These are phyloP conservation scores for Scrobipalpa costella DNA, from an alignment of 2,888 invertebrate genomes.

Conservation along the genomic window DNA sequence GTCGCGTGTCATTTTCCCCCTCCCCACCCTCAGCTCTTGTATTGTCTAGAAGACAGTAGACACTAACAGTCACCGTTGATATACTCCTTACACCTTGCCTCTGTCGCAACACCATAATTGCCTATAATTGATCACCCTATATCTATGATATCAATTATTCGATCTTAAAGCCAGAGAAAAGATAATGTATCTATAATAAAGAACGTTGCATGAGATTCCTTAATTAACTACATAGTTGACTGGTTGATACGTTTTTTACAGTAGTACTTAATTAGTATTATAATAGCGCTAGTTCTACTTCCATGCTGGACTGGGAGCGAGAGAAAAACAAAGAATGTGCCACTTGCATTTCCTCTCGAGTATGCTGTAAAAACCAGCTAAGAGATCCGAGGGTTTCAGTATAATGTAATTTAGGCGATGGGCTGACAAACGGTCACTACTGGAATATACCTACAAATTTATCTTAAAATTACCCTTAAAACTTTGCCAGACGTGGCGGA, in stretches of 20 bases:
- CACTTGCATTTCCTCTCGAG: too few species aligned
- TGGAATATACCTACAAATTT: too few species aligned
- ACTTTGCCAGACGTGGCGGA: too few species aligned
- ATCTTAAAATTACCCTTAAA: too few species aligned
- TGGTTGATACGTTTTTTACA: conserved; percentile 16
- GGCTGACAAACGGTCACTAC: too few species aligned
- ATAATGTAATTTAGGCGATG: too few species aligned
- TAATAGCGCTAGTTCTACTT: not conserved
- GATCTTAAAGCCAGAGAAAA: conserved; percentile 21
- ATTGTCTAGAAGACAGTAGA: conserved; percentile 7
- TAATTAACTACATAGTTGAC: conserved; percentile 17
- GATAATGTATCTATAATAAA: conserved; percentile 25
- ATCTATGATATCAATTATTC: conserved; percentile 21
- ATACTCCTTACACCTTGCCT: conserved; percentile 18
- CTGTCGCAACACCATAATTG: conserved; percentile 21
- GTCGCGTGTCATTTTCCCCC: conserved; percentile 40
- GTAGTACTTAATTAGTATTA: not conserved
- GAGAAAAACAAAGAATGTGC: too few species aligned
- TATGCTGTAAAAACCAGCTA: too few species aligned
- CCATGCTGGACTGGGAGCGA: too few species aligned
- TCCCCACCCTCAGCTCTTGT: conserved; percentile 5
- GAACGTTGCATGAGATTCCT: conserved; percentile 17
- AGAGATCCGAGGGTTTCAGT: too few species aligned
- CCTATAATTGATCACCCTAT: conserved; percentile 16
- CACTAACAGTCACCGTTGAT: conserved; percentile 12